Evolutionary conservation across 1,140 invertebrate species (phyloP).

Genomic region (Camponotus pennsylvanicus): DNA sequence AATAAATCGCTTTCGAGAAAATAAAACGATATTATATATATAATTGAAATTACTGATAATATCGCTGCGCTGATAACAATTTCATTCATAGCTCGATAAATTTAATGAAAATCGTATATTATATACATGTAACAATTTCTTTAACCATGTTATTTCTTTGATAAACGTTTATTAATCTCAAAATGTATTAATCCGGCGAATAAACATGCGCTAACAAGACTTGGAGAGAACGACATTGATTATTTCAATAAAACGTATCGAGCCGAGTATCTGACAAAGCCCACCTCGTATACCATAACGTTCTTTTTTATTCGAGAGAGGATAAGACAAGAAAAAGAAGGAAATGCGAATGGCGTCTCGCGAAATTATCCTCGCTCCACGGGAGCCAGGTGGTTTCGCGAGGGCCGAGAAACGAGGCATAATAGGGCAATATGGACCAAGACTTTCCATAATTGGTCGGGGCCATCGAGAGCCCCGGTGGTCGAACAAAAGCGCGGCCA

Average conservation of each 20-base stretch:
- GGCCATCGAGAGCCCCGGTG: slow-evolving; percentile 54
- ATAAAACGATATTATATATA: neutral
- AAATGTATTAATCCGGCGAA: neutral
- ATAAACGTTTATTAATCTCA: neutral
- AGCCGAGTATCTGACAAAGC: neutral
- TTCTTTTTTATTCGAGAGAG: neutral
- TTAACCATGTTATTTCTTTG: neutral
- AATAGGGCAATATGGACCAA: slow-evolving; percentile 80
- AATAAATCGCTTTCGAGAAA: slow-evolving; percentile 9
- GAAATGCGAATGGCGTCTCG: slow-evolving; percentile 39
- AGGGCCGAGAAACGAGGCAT: slow-evolving; percentile 70
- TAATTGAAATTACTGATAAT: neutral
- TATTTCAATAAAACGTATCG: neutral
- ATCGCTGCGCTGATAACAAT: too few species aligned
- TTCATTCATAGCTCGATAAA: neutral
- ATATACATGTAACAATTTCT: neutral
- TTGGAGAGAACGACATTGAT: neutral
- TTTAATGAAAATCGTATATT: neutral
- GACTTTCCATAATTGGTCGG: slow-evolving; percentile 83
- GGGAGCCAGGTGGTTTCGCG: slow-evolving; percentile 63
- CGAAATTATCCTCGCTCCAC: slow-evolving; percentile 78
- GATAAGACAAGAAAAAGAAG: neutral
- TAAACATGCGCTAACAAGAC: neutral
- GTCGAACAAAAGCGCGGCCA: slow-evolving; percentile 59
- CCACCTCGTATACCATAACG: neutral